Evolutionary conservation across 2,113 vertebrate genomes (phyloP), one percentile per base, ranked within the genome.

Genomic region (Oryzias javanicus): DNA sequence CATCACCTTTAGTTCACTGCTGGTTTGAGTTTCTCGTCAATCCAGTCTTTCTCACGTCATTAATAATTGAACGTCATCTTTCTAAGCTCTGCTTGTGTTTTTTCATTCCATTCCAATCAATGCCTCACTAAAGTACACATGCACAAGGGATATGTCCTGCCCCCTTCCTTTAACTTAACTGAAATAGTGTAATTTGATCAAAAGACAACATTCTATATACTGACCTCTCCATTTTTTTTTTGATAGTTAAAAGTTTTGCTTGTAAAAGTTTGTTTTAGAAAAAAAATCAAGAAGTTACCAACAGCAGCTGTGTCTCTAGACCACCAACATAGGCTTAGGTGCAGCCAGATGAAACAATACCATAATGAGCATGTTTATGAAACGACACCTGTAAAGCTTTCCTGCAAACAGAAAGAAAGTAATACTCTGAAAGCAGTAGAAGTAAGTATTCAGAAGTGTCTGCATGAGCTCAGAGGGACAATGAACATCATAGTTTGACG

Each of bases 41-140:
- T 49, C 27, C 41, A 55, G 47, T 40, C 46, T 58, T 49, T 42
- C 42, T 52, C 20, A 40, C 14, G 7, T 65, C 49, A 67, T 77
- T 66, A 79, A 77, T 77, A 71, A 79, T 74, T 49, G 29, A 79
- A 51, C 5, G 62, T 41, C 15, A 53, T 51, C 47, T 67, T 55
- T 29, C 57, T 25, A 20, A 14, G 49, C 44, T 55, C 40, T 3
- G 56, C 69, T 55, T 52, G 63, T 59, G 70, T 73, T 55, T 35
- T 78, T 64, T 41, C 71, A 40, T 55, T 72, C 59, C 35, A 45
- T 42, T 56, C 19, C 12, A 74, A 75, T 84, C 81, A 65, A 82
- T 81, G 60, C 14, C 1, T 35, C 72, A 77, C 63, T 71, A 76
- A 73, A 72, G 61, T 45, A 6, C 10, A 64, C 24, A 12, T 5